These are phyloP conservation scores for Notodonta dromedarius DNA, from an alignment of 2,888 invertebrate species.

Conservation along the genomic window DNA sequence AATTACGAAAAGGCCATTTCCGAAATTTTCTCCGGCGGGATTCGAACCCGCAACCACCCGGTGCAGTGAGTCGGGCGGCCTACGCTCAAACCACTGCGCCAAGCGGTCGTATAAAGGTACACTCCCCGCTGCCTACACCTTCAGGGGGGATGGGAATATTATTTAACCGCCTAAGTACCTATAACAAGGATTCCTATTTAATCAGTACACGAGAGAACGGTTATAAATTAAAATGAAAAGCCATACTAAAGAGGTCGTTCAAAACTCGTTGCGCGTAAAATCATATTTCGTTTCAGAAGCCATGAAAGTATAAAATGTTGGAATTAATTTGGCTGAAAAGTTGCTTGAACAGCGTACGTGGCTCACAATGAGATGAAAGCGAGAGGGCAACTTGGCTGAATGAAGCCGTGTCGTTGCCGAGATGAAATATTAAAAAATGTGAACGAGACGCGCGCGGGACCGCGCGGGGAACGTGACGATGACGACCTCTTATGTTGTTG, in stretches of 20 bases:
- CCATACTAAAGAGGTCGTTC: slow-evolving; percentile 61
- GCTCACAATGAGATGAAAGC: slow-evolving; percentile 78
- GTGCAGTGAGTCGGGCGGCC: no score
- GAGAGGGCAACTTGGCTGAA: slow-evolving; percentile 72
- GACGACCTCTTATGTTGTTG: slow-evolving; percentile 9
- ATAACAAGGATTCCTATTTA: slow-evolving; percentile 19
- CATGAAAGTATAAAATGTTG: slow-evolving; percentile 69
- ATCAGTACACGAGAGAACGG: slow-evolving; percentile 24
- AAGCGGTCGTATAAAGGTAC: no score
- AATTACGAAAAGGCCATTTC: no score
- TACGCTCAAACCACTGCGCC: no score
- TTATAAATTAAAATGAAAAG: slow-evolving; percentile 62
- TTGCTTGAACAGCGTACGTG: slow-evolving; percentile 55
- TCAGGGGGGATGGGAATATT: not conserved
- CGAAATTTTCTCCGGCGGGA: no score
- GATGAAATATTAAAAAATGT: slow-evolving; percentile 74
- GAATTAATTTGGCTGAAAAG: slow-evolving; percentile 81
- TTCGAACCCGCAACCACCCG: no score
- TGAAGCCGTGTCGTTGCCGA: slow-evolving; percentile 68
- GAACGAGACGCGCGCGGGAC: slow-evolving; percentile 35
- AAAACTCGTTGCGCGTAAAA: slow-evolving; percentile 66
- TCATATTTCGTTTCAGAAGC: slow-evolving; percentile 76
- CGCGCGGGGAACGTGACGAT: slow-evolving; percentile 34
- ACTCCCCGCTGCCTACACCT: no score
- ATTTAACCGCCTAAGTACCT: not conserved